Evolutionary conservation across 2,888 invertebrate species (phyloP).

Genomic region (Oligia latruncula): DNA sequence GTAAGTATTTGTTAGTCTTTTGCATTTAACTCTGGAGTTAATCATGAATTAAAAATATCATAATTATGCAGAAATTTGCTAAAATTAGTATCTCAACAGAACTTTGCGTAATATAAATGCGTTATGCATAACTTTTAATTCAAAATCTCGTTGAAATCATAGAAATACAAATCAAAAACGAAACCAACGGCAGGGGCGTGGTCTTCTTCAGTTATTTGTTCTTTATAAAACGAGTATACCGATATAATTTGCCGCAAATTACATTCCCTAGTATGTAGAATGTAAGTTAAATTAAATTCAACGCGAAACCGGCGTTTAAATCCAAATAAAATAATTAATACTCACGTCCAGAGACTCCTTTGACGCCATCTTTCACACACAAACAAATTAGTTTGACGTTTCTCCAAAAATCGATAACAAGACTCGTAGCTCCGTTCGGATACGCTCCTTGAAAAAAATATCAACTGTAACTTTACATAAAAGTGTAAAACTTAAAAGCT

Average conservation of each 20-base stretch:
- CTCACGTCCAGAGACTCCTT: conserved; percentile 89
- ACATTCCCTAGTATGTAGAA: conserved; percentile 42
- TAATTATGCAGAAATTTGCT: background rate
- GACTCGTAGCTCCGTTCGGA: conserved; percentile 71
- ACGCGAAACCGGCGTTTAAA: conserved; percentile 23
- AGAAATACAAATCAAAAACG: conserved; percentile 59
- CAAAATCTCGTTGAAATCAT: conserved; percentile 54
- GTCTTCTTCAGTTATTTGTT: conserved; percentile 69
- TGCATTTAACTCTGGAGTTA: conserved; percentile 16
- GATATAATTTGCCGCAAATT: conserved; percentile 9
- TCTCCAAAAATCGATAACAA: conserved; percentile 81
- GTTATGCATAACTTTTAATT: conserved; percentile 44
- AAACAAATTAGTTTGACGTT: conserved; percentile 83
- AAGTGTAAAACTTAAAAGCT: background rate
- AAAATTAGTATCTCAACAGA: background rate
- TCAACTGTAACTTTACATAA: background rate
- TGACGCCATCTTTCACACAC: conserved; percentile 89
- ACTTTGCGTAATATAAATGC: background rate
- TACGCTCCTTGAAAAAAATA: conserved; percentile 42
- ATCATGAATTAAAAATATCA: conserved; percentile 52
- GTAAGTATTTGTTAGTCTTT: conserved; percentile 31
- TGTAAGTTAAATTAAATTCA: conserved; percentile 28
- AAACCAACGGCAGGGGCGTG: conserved; percentile 78
- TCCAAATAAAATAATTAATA: conserved; percentile 73
- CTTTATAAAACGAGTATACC: conserved; percentile 3